Evolutionary conservation across 2,113 vertebrate species (phyloP), one percentile per base, ranked within the genome.

Genomic region (Acrocephalus arundinaceus): DNA sequence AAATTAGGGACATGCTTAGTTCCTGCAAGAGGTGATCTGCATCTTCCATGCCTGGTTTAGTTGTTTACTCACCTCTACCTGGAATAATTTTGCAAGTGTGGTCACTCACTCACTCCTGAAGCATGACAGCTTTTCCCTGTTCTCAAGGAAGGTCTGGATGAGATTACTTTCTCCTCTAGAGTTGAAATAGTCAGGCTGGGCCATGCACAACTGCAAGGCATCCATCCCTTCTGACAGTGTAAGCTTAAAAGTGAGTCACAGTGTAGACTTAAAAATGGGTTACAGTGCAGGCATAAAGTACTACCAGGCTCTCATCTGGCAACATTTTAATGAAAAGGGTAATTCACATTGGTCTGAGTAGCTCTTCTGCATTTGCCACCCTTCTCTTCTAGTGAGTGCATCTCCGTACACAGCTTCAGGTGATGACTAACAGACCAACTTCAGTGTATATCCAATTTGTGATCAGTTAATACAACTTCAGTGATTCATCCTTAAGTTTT

Each of bases 201-300:
- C 68, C 55, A 41, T 0, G 2, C 13, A 16, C 3, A 1, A 24
- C 52, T 19, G 3, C 0, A 5, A 23, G 46, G 21, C 65, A 55
- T 30, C 46, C 55, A 25, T 11, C 30, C 59, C 59, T 75, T 81
- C 51, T 48, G 33, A 14, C 48, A 48, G 5, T 0, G 1, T 0
- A 51, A 58, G 52, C 52, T 77, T 70, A 7, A 52, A 78, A 65
- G 27, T 31, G 24, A 71, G 41, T 71, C 43, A 55, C n/a, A 37
- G 11, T 8, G 17, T 20, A 62, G 35, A 49, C 30, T 27, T 51
- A 52, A 46, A 63, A 65, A n/a, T 55, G 11, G 39, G 19, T 48
- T 54, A 57, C 28, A 35, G 13, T 11, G 19, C 27, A 84, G 61
- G 66, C 18, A 55, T 4, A 48, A 63, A 43, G 35, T 52, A 58